Conservation (phyloP, 2,888 invertebrate species). For the Capitulum mitella region DNA sequence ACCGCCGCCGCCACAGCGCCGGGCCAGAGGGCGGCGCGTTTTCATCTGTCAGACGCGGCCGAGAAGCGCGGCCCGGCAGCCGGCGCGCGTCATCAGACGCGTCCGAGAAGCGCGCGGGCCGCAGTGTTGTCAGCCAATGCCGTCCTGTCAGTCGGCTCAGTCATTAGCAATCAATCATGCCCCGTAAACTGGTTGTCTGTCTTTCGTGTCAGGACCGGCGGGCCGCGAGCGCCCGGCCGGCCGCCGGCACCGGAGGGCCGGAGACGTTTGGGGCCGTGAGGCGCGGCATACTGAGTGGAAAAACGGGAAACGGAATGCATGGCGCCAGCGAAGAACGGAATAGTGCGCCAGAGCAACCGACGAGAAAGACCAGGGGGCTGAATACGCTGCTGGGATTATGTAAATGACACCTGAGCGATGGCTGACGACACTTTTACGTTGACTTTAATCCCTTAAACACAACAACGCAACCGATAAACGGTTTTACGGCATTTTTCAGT, state of each 20-base stretch:
- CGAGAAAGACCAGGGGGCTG: no score
- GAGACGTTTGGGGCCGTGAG: background rate
- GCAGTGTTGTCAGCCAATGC: background rate
- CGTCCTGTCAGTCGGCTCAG: background rate
- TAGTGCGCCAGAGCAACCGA: no score
- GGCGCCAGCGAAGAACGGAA: no score
- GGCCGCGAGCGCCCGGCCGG: background rate
- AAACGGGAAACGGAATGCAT: no score
- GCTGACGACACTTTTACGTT: no score
- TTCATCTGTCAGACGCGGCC: background rate
- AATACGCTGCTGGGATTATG: no score
- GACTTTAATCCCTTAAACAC: no score
- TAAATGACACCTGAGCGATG: no score
- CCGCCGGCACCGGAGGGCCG: constrained; percentile 7
- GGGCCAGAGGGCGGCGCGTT: background rate
- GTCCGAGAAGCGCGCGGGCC: background rate
- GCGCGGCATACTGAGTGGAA: background rate
- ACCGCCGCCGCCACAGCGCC: no score
- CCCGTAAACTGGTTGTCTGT: constrained; percentile 15
- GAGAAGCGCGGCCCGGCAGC: background rate
- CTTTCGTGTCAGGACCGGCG: constrained; percentile 7
- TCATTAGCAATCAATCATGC: constrained; percentile 8
- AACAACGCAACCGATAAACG: no score
- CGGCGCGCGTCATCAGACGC: background rate
- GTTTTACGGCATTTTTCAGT: no score